Base-by-base conservation (phyloP, 2,888 invertebrate species). In the Entomobrya multifasciata region DNA sequence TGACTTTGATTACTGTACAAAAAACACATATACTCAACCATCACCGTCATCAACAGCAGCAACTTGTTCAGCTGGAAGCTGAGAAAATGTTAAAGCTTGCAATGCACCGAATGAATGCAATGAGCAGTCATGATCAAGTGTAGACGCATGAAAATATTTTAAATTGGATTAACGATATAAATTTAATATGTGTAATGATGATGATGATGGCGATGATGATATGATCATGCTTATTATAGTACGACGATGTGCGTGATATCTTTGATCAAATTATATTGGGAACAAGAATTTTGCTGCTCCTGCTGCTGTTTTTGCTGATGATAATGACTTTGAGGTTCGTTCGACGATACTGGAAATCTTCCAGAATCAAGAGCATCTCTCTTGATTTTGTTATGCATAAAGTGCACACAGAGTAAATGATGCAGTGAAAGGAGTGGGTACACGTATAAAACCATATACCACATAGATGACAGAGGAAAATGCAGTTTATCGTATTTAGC, bases 11-110 rank as follows among this genome's bases (percentile, higher is more conserved):
- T 62, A n/a, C n/a, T n/a, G n/a, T n/a, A n/a, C n/a, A n/a, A n/a
- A n/a, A n/a, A n/a, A n/a, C n/a, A n/a, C n/a, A n/a, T n/a, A n/a
- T n/a, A n/a, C n/a, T n/a, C n/a, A n/a, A n/a, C n/a, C n/a, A n/a
- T n/a, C n/a, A n/a, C n/a, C n/a, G n/a, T n/a, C n/a, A n/a, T n/a
- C n/a, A n/a, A n/a, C n/a, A n/a, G n/a, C n/a, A n/a, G n/a, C n/a
- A n/a, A 62, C 30, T 62, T 62, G 62, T 62, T 62, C 62, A 62
- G 62, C 62, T 62, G 62, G 62, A 62, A 62, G 62, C 62, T n/a
- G n/a, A n/a, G n/a, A n/a, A n/a, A n/a, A n/a, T n/a, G n/a, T n/a
- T n/a, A n/a, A n/a, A n/a, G n/a, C n/a, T n/a, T n/a, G n/a, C n/a
- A n/a, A n/a, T n/a, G n/a, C n/a, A n/a, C n/a, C n/a, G n/a, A n/a